These are phyloP conservation scores for Mycetomoellerius zeteki DNA, from an alignment of 1,140 invertebrate genomes.

Conservation along the genomic window DNA sequence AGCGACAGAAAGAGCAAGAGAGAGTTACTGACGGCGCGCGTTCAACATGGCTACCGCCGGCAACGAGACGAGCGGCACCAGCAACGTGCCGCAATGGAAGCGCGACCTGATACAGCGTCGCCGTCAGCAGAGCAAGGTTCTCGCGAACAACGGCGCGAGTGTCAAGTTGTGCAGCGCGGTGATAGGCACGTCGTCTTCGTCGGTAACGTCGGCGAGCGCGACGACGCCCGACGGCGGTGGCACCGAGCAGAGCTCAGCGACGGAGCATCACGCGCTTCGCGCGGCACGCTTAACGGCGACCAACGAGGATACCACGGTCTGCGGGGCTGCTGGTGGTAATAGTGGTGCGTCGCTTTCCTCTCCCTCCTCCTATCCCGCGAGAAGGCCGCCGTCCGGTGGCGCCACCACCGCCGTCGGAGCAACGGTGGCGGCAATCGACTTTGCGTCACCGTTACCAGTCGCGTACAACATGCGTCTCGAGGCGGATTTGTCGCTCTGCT, in stretches of 20 bases:
- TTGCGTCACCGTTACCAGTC: constrained; percentile 75
- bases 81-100: constrained; percentile 90
- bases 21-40: constrained; percentile 51
- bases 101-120: constrained; percentile 91
- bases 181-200: constrained; percentile 61
- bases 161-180: constrained; percentile 73
- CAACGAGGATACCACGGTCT: constrained; percentile 42
- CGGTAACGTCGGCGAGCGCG: constrained; percentile 35
- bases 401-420: constrained; percentile 49
- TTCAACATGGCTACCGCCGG: constrained; percentile 80
- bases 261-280: constrained; percentile 50
- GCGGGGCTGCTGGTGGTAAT: background rate
- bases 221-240: constrained; percentile 4
- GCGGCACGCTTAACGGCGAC: background rate
- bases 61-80: constrained; percentile 62
- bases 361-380: constrained; percentile 41
- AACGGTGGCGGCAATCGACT: constrained; percentile 40
- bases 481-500: constrained; percentile 81
- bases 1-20: constrained; percentile 10
- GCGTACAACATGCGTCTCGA: constrained; percentile 86
- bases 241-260: constrained; percentile 40
- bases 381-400: constrained; percentile 65
- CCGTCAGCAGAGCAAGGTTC: constrained; percentile 82
- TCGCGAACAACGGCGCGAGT: constrained; percentile 80
- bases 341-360: constrained; percentile 66